Evolutionary conservation across 1,140 invertebrate species (phyloP).

Genomic region (Pogonomyrmex barbatus): DNA sequence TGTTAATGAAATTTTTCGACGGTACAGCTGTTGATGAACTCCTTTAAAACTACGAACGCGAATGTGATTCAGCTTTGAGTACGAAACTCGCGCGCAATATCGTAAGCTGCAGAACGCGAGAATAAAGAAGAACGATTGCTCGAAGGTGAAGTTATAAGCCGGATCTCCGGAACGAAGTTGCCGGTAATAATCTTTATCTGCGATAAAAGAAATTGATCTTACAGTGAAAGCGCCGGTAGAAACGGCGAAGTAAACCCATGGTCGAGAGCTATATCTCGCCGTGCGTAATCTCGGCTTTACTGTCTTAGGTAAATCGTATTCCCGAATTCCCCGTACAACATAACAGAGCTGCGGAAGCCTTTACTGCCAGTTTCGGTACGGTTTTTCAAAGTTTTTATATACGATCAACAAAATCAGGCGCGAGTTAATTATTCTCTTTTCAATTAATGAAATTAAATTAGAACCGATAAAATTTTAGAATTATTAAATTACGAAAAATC

Average conservation of each 20-base stretch:
- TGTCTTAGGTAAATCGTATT: conserved; percentile 69
- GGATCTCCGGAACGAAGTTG: conserved; percentile 23
- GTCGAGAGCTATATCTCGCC: conserved; percentile 47
- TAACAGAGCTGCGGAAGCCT: conserved; percentile 7
- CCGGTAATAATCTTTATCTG: conserved; percentile 75
- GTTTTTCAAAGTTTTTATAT: background rate
- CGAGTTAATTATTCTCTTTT: background rate
- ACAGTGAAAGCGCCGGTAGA: conserved; percentile 55
- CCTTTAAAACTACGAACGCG: background rate
- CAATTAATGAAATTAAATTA: background rate
- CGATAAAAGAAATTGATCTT: conserved; percentile 78
- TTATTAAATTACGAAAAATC: too few relatives aligned
- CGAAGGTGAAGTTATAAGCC: conserved; percentile 25
- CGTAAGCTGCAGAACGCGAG: conserved; percentile 20
- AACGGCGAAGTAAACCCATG: conserved; percentile 62
- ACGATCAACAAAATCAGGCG: conserved; percentile 1
- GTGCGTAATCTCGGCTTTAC: conserved; percentile 75
- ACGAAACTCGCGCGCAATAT: background rate
- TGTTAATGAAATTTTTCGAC: background rate
- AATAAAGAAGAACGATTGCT: conserved; percentile 36
- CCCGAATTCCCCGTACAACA: conserved; percentile 1
- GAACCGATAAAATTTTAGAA: background rate
- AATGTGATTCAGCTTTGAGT: background rate
- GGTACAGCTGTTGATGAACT: background rate
- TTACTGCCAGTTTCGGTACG: background rate